Conservation (phyloP, 23 tunicate genomes). For the Diplosoma virens region DNA sequence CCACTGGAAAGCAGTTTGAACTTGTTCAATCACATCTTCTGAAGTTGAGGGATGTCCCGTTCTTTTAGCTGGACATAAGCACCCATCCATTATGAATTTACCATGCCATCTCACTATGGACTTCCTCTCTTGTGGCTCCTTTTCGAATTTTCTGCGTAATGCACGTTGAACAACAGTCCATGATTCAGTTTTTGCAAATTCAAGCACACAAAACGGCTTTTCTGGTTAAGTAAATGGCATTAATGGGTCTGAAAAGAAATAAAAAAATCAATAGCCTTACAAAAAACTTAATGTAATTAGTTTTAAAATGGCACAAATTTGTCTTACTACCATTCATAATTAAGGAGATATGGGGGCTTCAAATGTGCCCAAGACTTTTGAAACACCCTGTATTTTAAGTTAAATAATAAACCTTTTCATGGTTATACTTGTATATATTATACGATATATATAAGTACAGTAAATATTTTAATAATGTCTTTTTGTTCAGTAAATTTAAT, state of each 20-base stretch:
- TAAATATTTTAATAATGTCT: too few species aligned
- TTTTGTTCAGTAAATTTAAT: too few species aligned
- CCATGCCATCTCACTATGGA: constrained; percentile 1
- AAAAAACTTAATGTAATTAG: constrained; percentile 20
- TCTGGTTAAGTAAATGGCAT: constrained; percentile 11
- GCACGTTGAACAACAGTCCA: constrained; percentile 17
- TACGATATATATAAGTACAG: too few species aligned
- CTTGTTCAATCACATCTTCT: constrained; percentile 21
- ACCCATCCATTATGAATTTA: constrained; percentile 5
- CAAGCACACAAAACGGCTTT: constrained; percentile 13
- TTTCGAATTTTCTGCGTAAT: constrained; percentile 7
- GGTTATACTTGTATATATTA: too few species aligned
- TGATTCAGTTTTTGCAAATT: too few species aligned
- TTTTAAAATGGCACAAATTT: constrained; percentile 14
- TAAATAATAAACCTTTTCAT: too few species aligned
- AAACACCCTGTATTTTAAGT: too few species aligned
- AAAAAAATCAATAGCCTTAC: constrained; percentile 17
- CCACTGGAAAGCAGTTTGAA: too few species aligned
- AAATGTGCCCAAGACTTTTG: constrained; percentile 34
- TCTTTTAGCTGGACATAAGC: constrained; percentile 11
- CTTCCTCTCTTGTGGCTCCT: constrained; percentile 10
- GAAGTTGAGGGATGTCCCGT: constrained; percentile 2
- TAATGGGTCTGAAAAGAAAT: too few species aligned
- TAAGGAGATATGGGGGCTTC: constrained; percentile 22
- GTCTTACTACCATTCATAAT: constrained; percentile 21